Conservation (phyloP, 2,888 invertebrate species). For the Limnephilus rhombicus region DNA sequence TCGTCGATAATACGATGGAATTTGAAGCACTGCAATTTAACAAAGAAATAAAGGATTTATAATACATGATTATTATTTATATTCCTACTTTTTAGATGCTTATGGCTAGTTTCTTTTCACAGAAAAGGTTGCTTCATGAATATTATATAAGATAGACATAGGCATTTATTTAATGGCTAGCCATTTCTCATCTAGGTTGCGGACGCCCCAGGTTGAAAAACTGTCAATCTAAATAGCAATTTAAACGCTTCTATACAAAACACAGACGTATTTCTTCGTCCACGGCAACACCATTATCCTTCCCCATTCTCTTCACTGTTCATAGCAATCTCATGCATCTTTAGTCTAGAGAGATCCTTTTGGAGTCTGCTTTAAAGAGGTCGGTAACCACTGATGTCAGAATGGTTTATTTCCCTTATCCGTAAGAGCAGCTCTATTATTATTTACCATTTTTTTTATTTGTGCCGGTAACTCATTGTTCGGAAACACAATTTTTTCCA, state of each 20-base stretch:
- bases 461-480: no score
- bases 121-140: neutral
- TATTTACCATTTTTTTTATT: no score
- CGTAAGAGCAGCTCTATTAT: no score
- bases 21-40: no score
- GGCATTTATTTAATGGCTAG: neutral
- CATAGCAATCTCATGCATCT: constrained; percentile 25
- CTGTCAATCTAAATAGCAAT: constrained; percentile 4
- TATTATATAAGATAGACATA: neutral
- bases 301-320: neutral
- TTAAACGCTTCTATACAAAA: neutral
- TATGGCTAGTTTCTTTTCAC: neutral
- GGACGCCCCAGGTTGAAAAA: neutral
- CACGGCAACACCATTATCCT: neutral
- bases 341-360: neutral
- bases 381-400: neutral
- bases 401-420: no score
- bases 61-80: no score
- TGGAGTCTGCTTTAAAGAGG: neutral
- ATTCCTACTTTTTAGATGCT: no score
- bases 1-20: no score
- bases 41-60: no score
- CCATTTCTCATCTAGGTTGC: neutral
- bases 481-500: no score
- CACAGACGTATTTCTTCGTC: neutral